Conservation (phyloP, 1,140 invertebrate species). For the Solen grandis region DNA sequence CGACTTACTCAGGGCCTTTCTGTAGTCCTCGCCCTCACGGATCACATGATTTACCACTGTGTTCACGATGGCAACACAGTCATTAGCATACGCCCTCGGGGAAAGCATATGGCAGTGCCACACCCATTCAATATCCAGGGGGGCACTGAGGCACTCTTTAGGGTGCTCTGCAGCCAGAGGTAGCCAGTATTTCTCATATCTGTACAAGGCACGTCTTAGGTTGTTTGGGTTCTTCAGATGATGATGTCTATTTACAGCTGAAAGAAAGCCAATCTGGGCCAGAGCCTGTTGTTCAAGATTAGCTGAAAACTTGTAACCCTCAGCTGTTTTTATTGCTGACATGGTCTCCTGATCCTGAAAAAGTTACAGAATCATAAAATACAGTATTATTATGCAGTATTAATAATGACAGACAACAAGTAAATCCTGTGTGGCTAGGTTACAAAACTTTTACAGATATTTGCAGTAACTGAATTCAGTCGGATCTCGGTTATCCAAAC, state of each 20-base stretch:
- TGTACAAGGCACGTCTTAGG: constrained; percentile 75
- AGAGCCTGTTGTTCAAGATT: constrained; percentile 4
- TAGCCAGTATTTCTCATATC: constrained; percentile 82
- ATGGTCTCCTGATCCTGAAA: too few species aligned
- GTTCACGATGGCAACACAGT: constrained; percentile 77
- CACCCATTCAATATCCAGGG: constrained; percentile 83
- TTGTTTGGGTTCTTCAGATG: constrained; percentile 22
- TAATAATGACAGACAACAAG: too few species aligned
- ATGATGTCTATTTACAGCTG: background rate
- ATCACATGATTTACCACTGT: constrained; percentile 78
- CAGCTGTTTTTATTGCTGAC: too few species aligned
- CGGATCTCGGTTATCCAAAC: too few species aligned
- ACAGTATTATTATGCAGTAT: too few species aligned
- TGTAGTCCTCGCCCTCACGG: constrained; percentile 62
- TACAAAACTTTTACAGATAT: too few species aligned
- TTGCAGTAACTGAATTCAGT: too few species aligned
- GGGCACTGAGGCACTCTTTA: constrained; percentile 74
- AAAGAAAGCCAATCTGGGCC: background rate
- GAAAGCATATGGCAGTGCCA: constrained; percentile 82
- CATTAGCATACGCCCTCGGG: constrained; percentile 79
- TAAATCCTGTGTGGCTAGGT: too few species aligned
- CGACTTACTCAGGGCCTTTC: constrained; percentile 51
- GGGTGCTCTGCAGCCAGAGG: constrained; percentile 78
- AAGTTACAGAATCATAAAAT: too few species aligned
- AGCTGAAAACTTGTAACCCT: background rate